A percentile compares a stretch with the other conserved stretches of the same genome.
phyloP scores from a whole-genome alignment of 2,797 vertebrate genomes.

The Rhabdophis nuchalis region DNA sequence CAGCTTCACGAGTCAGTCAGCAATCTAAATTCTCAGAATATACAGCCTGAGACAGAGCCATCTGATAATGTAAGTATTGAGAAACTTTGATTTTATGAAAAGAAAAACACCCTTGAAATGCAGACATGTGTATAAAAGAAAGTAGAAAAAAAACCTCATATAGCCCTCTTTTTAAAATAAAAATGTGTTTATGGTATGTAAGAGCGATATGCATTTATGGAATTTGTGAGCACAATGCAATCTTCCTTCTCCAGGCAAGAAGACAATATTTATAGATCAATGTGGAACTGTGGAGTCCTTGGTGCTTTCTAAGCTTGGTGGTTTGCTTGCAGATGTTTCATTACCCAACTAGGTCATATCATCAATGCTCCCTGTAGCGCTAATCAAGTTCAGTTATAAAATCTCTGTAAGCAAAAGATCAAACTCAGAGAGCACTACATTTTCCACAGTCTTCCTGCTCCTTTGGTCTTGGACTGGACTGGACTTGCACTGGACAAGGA shows the following conservation, averaged over 20 bases:
- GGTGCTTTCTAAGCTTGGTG: background rate
- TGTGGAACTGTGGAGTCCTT: background rate
- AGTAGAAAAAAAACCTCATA: background rate
- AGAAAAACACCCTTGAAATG: background rate
- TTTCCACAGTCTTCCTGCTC: background rate
- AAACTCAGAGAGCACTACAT: background rate
- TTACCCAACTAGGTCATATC: background rate
- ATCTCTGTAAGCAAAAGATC: background rate
- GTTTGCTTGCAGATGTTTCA: background rate
- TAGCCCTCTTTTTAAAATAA: background rate
- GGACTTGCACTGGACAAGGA: background rate
- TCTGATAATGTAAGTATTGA: slow-evolving; percentile 72
- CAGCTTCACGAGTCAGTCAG: slow-evolving; percentile 85
- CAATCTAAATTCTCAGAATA: slow-evolving; percentile 71
- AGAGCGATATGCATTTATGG: background rate
- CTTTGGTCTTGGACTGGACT: background rate
- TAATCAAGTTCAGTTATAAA: background rate
- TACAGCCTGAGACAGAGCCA: slow-evolving; percentile 50
- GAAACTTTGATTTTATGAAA: background rate
- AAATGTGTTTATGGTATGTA: background rate
- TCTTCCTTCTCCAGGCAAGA: background rate
- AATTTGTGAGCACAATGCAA: background rate
- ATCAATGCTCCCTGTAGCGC: background rate
- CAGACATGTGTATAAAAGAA: background rate
- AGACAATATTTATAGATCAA: background rate